Evolutionary conservation across 1,140 invertebrate species (phyloP), one percentile per base, ranked within the genome.

Genomic region (Drosophila yakuba): DNA sequence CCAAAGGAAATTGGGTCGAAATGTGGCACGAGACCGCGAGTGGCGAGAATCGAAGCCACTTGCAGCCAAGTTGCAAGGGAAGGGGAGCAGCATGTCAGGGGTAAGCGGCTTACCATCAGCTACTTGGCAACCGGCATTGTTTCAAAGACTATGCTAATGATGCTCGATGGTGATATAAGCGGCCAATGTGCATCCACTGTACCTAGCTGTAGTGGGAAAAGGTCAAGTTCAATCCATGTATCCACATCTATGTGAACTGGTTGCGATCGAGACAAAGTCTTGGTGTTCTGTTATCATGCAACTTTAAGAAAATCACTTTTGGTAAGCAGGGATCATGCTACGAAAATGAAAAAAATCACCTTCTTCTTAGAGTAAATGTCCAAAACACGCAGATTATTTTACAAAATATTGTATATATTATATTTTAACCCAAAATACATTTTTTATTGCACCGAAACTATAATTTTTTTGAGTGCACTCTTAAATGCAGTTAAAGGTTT

Each of bases 1-100:
- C 66, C 66, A 71, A 71, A 72, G 66, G 52, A 72, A 72, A 72
- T 58, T 72, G 54, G 68, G 68, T 72, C 68, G 68, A 36, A 71
- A 15, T 72, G 68, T 58, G 68, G 68, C 68, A 72, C 68, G 68
- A 72, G 68, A 72, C 67, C 36, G 64, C 48, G 48, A 35, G 48
- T 28, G 48, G 48, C 64, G 51, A 56, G 68, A 71, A 71, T 72
- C 66, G 68, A 71, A 72, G 38, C 20, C 68, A 58, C 68, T 71
- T 71, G 51, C 36, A 54, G 14, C 36, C n/a, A 35, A n/a, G 17
- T 36, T 10, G 35, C 15, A 38, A 43, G 66, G 41, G 7, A 68
- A 69, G 63, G 64, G 66, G 64, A 56, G 20, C 66, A 69, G 54
- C 36, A 36, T 71, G 68, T 72, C 68, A 72, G 68, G 66, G 68